Percentiles rank a stretch among this genome's conserved stretches.
Evolutionary conservation across 1,140 invertebrate genomes (phyloP).

Genomic region (Drosophila fuyamai): DNA sequence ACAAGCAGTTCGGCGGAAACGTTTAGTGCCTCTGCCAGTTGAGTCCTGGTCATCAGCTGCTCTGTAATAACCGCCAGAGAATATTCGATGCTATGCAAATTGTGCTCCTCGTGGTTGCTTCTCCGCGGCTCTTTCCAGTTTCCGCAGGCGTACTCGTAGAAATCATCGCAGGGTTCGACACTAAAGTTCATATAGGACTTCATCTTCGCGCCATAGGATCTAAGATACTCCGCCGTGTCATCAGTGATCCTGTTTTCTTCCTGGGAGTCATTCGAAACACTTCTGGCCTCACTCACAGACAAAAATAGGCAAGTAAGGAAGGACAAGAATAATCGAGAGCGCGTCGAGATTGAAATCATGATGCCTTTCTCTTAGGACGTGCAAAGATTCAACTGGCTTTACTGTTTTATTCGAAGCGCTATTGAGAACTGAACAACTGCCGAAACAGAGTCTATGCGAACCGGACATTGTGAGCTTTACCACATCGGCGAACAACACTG

Average conservation of each 20-base stretch:
- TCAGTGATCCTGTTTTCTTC: slow-evolving; percentile 39
- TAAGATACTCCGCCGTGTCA: slow-evolving; percentile 42
- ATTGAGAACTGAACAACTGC: slow-evolving; percentile 43
- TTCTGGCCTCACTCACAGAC: slow-evolving; percentile 28
- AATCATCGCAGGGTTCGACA: slow-evolving; percentile 90
- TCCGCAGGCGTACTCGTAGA: slow-evolving; percentile 89
- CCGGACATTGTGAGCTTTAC: slow-evolving; percentile 4
- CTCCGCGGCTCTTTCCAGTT: slow-evolving; percentile 85
- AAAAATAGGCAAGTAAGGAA: slow-evolving; percentile 17
- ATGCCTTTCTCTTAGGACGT: slow-evolving; percentile 9
- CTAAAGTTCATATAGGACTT: slow-evolving; percentile 86
- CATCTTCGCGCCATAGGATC: slow-evolving; percentile 84
- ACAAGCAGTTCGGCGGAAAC: slow-evolving; percentile 55
- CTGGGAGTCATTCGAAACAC: background rate
- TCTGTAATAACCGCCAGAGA: slow-evolving; percentile 50
- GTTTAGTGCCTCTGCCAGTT: slow-evolving; percentile 46
- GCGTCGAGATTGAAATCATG: slow-evolving; percentile 32
- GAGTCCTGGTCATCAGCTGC: slow-evolving; percentile 35
- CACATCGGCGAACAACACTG: slow-evolving; percentile 1
- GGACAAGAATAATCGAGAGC: background rate
- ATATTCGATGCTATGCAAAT: slow-evolving; percentile 68
- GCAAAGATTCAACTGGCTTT: slow-evolving; percentile 1
- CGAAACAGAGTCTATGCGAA: background rate
- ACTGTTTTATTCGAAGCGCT: slow-evolving; percentile 43
- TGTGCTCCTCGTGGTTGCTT: slow-evolving; percentile 55